Evolutionary conservation across 2,797 vertebrate species (phyloP), one percentile per base, ranked within the genome.

Genomic region (Tolypeutes matacus): DNA sequence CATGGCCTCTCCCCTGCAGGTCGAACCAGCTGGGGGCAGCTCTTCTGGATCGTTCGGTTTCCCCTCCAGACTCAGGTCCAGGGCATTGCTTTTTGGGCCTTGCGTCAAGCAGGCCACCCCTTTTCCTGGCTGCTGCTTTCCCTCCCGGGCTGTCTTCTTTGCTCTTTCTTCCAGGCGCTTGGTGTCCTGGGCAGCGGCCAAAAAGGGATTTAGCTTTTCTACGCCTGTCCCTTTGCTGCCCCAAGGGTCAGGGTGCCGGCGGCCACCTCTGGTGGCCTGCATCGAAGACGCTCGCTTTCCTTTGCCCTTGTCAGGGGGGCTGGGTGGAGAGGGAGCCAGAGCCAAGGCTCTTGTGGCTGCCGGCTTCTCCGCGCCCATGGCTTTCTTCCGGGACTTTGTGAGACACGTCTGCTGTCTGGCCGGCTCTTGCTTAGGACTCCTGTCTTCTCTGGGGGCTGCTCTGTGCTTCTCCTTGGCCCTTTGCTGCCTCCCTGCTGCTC

Each of bases 21-120:
- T 2, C 1, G 1, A 1, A 60, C 27, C 2, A 0, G 0, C 13
- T 0, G n/a, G 29, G 17, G 36, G 34, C 11, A 1, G 51, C 58
- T 72, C 34, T 2, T 56, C 69, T 1, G 5, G 18, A 21, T 7
- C 14, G 0, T 20, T 2, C 1, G 0, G 8, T 4, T 6, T 25
- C 64, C 2, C 67, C n/a, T 62, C 8, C 7, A 62, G 49, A 10
- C 80, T 29, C 36, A 0, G 87, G 13, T 21, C 18, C 4, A 2
- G 39, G 7, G 7, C 0, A 81, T 0, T 5, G n/a, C 17, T 1
- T 11, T 7, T 53, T 1, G 0, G 51, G 31, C 1, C 72, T 12
- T 17, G 77, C 15, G 7, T 2, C 0, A 14, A 60, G 10, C 0
- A 5, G 2, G 53, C 14, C 0, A 27, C 1, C 13, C 36, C 20